Evolutionary conservation across 2,113 vertebrate species (phyloP).

Genomic region (Pollachius pollachius): DNA sequence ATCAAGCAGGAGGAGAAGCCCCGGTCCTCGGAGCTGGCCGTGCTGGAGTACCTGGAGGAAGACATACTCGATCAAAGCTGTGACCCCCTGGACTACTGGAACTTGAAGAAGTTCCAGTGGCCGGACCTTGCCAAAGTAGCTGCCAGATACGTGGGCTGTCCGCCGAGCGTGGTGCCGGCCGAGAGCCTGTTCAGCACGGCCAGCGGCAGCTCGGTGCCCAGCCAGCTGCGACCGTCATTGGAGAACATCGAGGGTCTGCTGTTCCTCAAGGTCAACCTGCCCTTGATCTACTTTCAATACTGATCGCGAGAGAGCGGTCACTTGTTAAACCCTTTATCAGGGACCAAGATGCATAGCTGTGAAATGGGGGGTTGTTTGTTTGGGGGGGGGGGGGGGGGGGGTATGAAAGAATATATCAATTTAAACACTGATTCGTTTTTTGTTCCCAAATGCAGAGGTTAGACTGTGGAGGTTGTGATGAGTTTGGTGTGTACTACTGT

Average conservation of each 20-base stretch:
- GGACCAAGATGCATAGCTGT: constrained; percentile 73
- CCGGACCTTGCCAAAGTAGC: constrained; percentile 90
- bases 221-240: constrained; percentile 85
- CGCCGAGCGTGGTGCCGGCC: constrained; percentile 90
- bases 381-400: constrained; percentile 36
- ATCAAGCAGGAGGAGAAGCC: constrained; percentile 81
- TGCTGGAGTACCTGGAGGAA: constrained; percentile 93
- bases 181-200: constrained; percentile 93
- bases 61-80: constrained; percentile 96
- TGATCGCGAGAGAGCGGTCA: constrained; percentile 69
- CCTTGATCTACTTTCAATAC: constrained; percentile 97
- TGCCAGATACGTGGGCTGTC: constrained; percentile 91
- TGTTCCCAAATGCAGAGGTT: constrained; percentile 60
- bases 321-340: constrained; percentile 63
- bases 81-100: constrained; percentile 96
- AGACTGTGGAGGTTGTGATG: constrained; percentile 60
- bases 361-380: constrained; percentile 54
- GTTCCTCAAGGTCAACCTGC: constrained; percentile 97
- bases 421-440: constrained; percentile 60
- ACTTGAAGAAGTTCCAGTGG: constrained; percentile 91
- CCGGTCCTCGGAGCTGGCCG: constrained; percentile 85
- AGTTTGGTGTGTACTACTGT: constrained; percentile 79
- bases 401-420: constrained; percentile 55
- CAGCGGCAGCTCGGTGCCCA: constrained; percentile 80
- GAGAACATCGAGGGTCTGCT: constrained; percentile 95